Evolutionary conservation across 2,797 vertebrate genomes (phyloP), one percentile per base, ranked within the genome.

Genomic region (Dryobates pubescens): DNA sequence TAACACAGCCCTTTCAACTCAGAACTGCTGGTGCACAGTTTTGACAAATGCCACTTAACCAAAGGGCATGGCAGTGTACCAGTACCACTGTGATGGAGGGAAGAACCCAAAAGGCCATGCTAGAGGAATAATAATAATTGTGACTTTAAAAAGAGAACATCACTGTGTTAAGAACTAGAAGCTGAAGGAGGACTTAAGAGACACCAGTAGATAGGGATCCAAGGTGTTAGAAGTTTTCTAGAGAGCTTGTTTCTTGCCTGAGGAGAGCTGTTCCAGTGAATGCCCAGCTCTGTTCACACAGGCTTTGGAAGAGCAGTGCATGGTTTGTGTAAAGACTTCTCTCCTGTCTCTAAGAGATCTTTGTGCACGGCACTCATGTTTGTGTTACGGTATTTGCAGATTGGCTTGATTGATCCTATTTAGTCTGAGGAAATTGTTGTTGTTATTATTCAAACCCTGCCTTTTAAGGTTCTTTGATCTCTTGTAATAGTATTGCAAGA

Each of bases 11-110:
- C 47, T 73, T 26, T 47, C 17, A 4, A 6, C 23, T 7, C 32
- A 2, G 3, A 61, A 16, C 72, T 85, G 72, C 64, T 58, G 76
- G 6, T n/a, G 58, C 54, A 26, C 2, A 22, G 57, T 32, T 67
- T 4, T 7, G 10, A 17, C 17, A 5, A 3, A 1, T 30, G 27
- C 70, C 63, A 3, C 19, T 65, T 47, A 69, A 51, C 22, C 22
- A 6, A 70, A 51, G 32, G 7, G 41, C 47, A 1, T 10, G 43
- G 29, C 82, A 36, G 13, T 2, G 45, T 9, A 57, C 20, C 32
- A 22, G 2, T 1, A 10, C 20, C 10, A 5, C 17, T 3, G 1
- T 10, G 38, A 26, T 1, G 0, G 2, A n/a, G 51, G 34, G 12
- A 30, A 49, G 24, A 45, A 13, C 59, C 51, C 51, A 7, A 9